Percentiles rank a stretch among this genome's conserved stretches.
These are phyloP conservation scores for Myxocyprinus asiaticus DNA, from an alignment of 2,113 vertebrate species.

Conservation along the genomic window DNA sequence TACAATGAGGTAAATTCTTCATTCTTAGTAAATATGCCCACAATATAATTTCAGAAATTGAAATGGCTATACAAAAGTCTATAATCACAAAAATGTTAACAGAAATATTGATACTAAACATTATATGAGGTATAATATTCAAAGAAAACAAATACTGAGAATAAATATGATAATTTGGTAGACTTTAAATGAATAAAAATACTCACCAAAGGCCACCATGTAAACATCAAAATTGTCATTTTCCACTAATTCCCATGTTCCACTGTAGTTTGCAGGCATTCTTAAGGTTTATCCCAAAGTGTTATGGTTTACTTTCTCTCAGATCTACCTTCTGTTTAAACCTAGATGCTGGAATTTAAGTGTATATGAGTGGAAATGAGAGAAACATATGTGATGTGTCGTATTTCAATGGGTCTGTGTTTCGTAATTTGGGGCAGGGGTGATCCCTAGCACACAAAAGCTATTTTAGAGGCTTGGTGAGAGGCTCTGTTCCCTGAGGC, in stretches of 20 bases:
- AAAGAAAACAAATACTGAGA: no score
- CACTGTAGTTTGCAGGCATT: slow-evolving; percentile 81
- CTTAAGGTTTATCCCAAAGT: slow-evolving; percentile 7
- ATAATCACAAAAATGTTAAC: no score
- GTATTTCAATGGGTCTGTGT: slow-evolving; percentile 38
- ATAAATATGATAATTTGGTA: no score
- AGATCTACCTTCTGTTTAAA: not conserved
- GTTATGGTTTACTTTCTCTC: not conserved
- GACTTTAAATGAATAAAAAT: not conserved
- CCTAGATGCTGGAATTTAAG: slow-evolving; percentile 14
- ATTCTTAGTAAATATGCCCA: not conserved
- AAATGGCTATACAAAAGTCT: no score
- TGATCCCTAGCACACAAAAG: slow-evolving; percentile 43
- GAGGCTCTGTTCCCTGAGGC: slow-evolving; percentile 16
- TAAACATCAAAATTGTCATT: slow-evolving; percentile 85
- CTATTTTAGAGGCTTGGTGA: slow-evolving; percentile 45
- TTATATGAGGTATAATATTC: no score
- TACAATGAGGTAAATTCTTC: not conserved
- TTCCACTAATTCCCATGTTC: slow-evolving; percentile 84
- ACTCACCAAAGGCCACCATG: slow-evolving; percentile 84
- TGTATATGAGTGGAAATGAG: slow-evolving; percentile 3
- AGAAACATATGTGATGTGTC: slow-evolving; percentile 32
- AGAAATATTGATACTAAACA: no score
- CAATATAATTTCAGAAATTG: no score
- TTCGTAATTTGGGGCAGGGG: slow-evolving; percentile 65